A percentile compares a stretch with the other conserved stretches of the same genome.
Evolutionary conservation across 35 echinoderm and acorn worm genomes (phyloP).

Genomic region (Hemicentrotus pulcherrimus): DNA sequence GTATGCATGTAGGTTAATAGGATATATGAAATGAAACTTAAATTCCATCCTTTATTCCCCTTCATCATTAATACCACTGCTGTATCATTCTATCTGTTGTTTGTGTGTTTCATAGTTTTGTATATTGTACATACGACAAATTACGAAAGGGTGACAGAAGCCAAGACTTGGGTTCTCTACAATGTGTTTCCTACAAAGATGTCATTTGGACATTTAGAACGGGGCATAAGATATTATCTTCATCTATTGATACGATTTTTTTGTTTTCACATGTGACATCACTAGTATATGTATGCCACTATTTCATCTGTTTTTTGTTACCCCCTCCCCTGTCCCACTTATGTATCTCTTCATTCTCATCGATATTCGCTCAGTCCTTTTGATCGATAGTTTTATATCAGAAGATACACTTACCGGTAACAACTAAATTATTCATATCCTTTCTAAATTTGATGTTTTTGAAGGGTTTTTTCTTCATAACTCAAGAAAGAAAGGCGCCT

Average conservation of each 20-base stretch:
- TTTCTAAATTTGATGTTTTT: too few species aligned
- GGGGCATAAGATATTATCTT: background rate
- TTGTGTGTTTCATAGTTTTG: slow-evolving; percentile 24
- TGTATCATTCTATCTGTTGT: slow-evolving; percentile 2
- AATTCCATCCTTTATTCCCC: background rate
- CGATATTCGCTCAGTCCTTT: too few species aligned
- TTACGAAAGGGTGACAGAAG: background rate
- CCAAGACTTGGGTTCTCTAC: background rate
- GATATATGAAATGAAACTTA: background rate
- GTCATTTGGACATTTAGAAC: background rate
- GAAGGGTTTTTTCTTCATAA: too few species aligned
- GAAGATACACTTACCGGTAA: too few species aligned
- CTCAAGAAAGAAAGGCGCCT: too few species aligned
- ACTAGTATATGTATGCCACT: background rate
- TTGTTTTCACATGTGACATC: background rate
- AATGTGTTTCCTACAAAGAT: background rate
- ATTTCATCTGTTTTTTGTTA: background rate
- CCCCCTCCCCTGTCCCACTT: background rate
- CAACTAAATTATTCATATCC: too few species aligned
- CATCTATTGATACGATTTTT: background rate
- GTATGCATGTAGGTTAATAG: background rate
- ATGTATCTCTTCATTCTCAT: too few species aligned
- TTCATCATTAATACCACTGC: slow-evolving; percentile 22
- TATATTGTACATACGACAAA: slow-evolving; percentile 40
- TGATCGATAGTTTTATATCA: too few species aligned